Evolutionary conservation across 2,113 vertebrate species (phyloP), one percentile per base, ranked within the genome.

Genomic region (Epinephelus lanceolatus): DNA sequence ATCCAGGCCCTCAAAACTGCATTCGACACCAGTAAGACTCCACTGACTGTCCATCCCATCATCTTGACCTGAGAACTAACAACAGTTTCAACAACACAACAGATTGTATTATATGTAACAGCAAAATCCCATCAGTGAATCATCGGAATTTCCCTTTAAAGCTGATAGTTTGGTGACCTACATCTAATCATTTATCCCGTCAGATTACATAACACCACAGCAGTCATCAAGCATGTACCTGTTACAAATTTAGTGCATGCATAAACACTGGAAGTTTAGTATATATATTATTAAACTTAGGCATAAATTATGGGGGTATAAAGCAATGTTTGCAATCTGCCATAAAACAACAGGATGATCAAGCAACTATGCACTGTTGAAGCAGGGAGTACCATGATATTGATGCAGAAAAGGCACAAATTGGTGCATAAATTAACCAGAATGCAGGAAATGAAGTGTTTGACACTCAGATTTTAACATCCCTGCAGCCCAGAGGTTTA

Each of bases 1-100:
- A 99, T 99, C 92, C 98, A 99, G 96, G 97, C 97, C 0, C 92
- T 99, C 91, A 99, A 99, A 93, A 93, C 96, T 0, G 98, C 96
- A 49, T 99, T 99, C 0, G 98, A 99, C 88, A 96, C 96, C 33
- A 99, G 98, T 99, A 96, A 97, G 98, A 93, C 55, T 62, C 23
- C 30, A 18, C 47, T 63, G 59, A 1, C 67, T 40, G 2, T 15
- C 19, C 14, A 51, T 37, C 70, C 40, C 23, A 19, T 27, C 42
- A 9, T 12, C 42, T 8, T 10, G 15, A 33, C 60, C 2, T 18
- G 60, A 62, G 61, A 40, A 63, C 33, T 37, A 0, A 37, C 27
- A 6, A 10, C 4, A 11, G 1, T 12, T n/a, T 37, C 37, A 21
- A 21, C 67, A 53, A 25, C 33, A 37, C 33, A 37, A 37, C 66